Base-by-base conservation (phyloP, 2,888 invertebrate species). In the Hecatera dysodea region DNA sequence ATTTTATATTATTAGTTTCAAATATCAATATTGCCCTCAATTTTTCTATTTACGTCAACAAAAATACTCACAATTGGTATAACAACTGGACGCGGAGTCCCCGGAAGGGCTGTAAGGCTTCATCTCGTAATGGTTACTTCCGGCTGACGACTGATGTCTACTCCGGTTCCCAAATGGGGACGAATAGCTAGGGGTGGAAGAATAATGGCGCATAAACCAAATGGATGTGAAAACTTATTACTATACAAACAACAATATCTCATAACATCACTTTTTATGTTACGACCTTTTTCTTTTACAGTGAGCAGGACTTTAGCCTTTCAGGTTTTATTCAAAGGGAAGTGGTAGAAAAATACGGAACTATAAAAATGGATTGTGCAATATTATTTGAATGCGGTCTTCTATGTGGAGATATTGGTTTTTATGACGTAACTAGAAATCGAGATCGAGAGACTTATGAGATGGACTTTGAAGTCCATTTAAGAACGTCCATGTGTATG, bases 51-150 rank as follows among this genome's bases (percentile, higher is more conserved):
- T 29, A 50, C 12, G 44, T 46, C 27, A 27, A 57, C 33, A 74
- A 61, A 66, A 48, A 39, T 71, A 92, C 95, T 93, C 77, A 95
- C 95, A 93, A 79, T 95, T 94, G 36, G 95, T 95, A 68, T 94
- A 95, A 79, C 95, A 95, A 81, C 95, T 95, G 27, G 95, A 95
- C 1, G 93, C 94, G 0, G 95, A 95, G 55, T 95, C 95, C 17
- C 92, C 95, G 33, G 95, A 94, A 52, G 95, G 95, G 65, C 95
- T 95, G 90, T 95, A 95, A 2, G 95, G 95, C 83, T 95, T 95
- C 95, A 95, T 95, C 87, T 95, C 95, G 79, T 95, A 95, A 85
- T 95, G 94, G 85, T 94, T 94, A 86, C 95, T 95, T 61, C 93
- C 94, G 2, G 85, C 86, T 1, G 93, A 91, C 1, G 94, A 93